Conservation (phyloP, 2,113 vertebrate genomes). For the Chlorodrepanis virens region DNA sequence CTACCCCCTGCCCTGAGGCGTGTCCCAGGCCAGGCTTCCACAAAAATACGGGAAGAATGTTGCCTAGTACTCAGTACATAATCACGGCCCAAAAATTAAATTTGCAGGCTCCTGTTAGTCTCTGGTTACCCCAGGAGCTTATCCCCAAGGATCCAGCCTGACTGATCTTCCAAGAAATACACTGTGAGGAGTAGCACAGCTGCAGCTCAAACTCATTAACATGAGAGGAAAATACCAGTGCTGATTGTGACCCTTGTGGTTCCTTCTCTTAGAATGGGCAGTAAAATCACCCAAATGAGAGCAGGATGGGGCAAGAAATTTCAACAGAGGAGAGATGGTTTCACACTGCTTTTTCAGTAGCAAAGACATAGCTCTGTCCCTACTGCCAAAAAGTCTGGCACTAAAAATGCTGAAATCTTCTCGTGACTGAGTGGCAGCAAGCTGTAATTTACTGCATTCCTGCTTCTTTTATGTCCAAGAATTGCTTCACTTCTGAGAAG, state of each 20-base stretch:
- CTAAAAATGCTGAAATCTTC: constrained; percentile 7
- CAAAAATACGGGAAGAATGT: not conserved
- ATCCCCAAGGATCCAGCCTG: not conserved
- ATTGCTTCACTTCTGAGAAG: constrained; percentile 11
- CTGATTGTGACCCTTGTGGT: not conserved
- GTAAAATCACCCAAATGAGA: not conserved
- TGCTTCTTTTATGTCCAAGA: constrained; percentile 29
- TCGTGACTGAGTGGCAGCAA: not conserved
- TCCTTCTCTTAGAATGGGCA: not conserved
- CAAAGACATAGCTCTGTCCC: not conserved
- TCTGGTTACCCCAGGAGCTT: not conserved
- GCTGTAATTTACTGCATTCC: constrained; percentile 30
- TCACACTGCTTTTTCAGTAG: not conserved
- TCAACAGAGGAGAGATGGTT: not conserved
- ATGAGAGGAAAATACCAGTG: not conserved
- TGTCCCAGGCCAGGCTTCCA: not conserved
- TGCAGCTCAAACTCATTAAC: not conserved
- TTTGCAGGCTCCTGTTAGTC: not conserved
- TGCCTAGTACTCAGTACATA: not conserved
- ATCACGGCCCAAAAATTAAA: not conserved
- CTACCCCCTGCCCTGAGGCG: not conserved
- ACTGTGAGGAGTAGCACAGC: not conserved
- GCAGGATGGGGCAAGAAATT: not conserved
- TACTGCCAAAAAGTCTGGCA: not conserved
- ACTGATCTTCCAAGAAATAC: not conserved